These are phyloP conservation scores for Andrena praecox DNA, from an alignment of 2,888 invertebrate species.

Conservation along the genomic window DNA sequence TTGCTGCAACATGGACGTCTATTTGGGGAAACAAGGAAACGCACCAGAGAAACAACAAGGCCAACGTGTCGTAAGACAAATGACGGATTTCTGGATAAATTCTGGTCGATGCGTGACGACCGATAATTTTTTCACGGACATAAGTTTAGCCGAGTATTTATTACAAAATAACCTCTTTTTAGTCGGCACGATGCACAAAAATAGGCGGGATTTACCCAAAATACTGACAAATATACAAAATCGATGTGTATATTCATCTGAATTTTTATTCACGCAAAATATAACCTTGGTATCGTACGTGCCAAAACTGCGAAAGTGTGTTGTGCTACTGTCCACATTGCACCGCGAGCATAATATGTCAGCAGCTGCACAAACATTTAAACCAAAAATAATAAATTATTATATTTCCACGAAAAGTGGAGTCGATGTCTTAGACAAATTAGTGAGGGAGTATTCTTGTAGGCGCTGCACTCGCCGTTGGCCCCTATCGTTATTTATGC, in stretches of 20 bases:
- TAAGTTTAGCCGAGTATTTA: no score
- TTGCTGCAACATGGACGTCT: no score
- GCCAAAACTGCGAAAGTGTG: conserved; percentile 20
- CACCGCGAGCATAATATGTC: background rate
- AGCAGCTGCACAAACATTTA: background rate
- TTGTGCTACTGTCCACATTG: conserved; percentile 9
- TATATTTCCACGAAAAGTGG: conserved; percentile 9
- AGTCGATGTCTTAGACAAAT: conserved; percentile 6
- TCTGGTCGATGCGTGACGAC: no score
- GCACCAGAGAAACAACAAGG: no score
- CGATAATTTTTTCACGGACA: no score
- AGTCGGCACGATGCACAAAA: no score
- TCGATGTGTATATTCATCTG: conserved; percentile 4
- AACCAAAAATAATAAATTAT: background rate
- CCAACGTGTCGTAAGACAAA: no score
- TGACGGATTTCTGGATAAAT: no score
- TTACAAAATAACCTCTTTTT: no score
- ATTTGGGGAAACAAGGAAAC: no score
- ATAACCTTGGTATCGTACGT: conserved; percentile 25
- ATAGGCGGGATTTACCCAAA: no score
- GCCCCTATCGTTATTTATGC: no score
- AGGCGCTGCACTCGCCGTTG: conserved; percentile 13
- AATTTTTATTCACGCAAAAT: conserved; percentile 18
- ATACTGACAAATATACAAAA: background rate
- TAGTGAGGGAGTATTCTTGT: conserved; percentile 18